A percentile compares a stretch with the other conserved stretches of the same genome.
Conservation (phyloP, 2,113 vertebrate species). For the Nestor notabilis region DNA sequence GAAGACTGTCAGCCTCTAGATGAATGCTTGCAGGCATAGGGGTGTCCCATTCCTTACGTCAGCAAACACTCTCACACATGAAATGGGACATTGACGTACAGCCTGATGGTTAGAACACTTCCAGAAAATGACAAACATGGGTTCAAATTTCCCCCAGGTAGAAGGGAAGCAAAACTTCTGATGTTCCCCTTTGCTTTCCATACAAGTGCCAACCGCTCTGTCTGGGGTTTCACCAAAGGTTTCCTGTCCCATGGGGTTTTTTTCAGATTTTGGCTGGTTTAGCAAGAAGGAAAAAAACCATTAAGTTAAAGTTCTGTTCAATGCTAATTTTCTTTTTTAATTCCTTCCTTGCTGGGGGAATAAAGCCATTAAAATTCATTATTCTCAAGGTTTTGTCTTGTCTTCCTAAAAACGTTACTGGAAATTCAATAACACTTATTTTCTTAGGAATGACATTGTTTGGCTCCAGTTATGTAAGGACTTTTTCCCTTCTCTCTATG, state of each 20-base stretch:
- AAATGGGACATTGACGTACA: background rate
- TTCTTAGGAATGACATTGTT: background rate
- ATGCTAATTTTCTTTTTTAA: background rate
- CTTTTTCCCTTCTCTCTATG: background rate
- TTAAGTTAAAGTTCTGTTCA: background rate
- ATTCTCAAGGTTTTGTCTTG: conserved; percentile 4
- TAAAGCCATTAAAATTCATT: conserved; percentile 1
- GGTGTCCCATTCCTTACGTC: background rate
- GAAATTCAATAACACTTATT: conserved; percentile 1
- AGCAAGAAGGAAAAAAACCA: background rate
- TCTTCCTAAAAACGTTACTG: background rate
- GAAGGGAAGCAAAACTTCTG: background rate
- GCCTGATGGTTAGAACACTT: background rate
- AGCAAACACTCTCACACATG: background rate
- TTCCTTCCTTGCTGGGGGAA: background rate
- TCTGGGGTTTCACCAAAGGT: background rate
- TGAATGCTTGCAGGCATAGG: accelerated
- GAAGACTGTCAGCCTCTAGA: background rate
- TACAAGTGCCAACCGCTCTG: accelerated
- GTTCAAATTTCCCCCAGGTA: background rate
- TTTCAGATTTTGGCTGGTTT: background rate
- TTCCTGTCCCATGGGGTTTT: background rate
- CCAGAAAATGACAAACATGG: background rate
- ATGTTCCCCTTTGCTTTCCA: background rate
- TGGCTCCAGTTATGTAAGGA: background rate